A percentile compares a stretch with the other conserved stretches of the same genome.
phyloP scores from a whole-genome alignment of 2,888 invertebrate genomes.

The Pollenia griseotomentosa region DNA sequence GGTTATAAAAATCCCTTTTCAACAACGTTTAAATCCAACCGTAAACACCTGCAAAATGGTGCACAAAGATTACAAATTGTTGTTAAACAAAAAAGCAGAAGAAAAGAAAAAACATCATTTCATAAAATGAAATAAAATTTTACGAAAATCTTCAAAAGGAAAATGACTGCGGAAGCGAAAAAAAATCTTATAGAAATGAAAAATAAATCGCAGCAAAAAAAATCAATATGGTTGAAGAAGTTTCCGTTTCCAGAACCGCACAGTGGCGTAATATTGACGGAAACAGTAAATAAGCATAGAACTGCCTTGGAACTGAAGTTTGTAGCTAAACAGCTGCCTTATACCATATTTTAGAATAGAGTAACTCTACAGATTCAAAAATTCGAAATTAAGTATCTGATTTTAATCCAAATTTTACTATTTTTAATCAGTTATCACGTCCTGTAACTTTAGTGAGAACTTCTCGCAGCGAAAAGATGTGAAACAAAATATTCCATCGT shows the following conservation, averaged over 20 bases:
- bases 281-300: too few species aligned
- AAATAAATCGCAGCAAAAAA: slow-evolving; percentile 23
- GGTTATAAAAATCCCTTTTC: slow-evolving; percentile 28
- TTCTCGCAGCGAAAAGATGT: too few species aligned
- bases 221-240: slow-evolving; percentile 14
- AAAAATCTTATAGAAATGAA: slow-evolving; percentile 15
- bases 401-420: too few species aligned
- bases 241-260: background rate
- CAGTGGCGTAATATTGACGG: too few species aligned
- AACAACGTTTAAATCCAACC: slow-evolving; percentile 50
- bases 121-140: background rate
- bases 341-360: too few species aligned
- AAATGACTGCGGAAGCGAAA: slow-evolving; percentile 22
- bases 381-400: too few species aligned
- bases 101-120: background rate
- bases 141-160: background rate
- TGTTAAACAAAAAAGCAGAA: slow-evolving; percentile 8
- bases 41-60: slow-evolving; percentile 59
- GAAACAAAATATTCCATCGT: too few species aligned
- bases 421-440: too few species aligned
- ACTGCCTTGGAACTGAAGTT: too few species aligned
- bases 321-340: too few species aligned
- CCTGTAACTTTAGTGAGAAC: too few species aligned
- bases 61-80: slow-evolving; percentile 41
- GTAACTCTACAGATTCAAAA: too few species aligned